A percentile compares a stretch with the other conserved stretches of the same genome.
Conservation (phyloP, 2,113 vertebrate genomes). For the Apodemus speciosus region DNA sequence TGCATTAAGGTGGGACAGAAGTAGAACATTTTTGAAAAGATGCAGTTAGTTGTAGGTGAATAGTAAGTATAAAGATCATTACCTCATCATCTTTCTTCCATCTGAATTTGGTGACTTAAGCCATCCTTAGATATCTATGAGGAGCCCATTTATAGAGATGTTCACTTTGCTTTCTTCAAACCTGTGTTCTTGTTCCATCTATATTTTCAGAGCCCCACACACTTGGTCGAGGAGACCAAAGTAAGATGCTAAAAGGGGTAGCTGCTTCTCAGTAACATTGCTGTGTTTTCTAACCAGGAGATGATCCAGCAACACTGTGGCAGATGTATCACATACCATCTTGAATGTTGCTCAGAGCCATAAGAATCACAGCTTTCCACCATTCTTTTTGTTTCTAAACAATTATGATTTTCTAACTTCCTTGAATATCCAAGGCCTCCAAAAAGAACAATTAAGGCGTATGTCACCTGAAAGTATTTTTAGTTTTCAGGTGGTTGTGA, state of each 20-base stretch:
- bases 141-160: constrained; percentile 23
- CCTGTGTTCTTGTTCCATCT: constrained; percentile 51
- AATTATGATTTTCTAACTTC: constrained; percentile 18
- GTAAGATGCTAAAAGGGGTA: background rate
- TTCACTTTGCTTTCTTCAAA: constrained; percentile 49
- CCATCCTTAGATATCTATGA: background rate
- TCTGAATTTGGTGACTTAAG: constrained; percentile 52
- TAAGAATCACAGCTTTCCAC: background rate
- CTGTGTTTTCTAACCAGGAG: constrained; percentile 2
- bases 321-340: background rate
- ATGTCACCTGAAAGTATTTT: constrained; percentile 40
- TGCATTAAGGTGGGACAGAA: constrained; percentile 8
- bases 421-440: background rate
- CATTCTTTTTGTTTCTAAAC: constrained; percentile 1
- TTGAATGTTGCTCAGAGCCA: background rate
- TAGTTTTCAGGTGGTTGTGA: constrained; percentile 30
- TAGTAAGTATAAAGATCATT: constrained; percentile 58
- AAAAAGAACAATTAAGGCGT: constrained; percentile 32
- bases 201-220: background rate
- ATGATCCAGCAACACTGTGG: constrained; percentile 8
- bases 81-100: constrained; percentile 52
- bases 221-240: background rate
- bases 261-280: constrained; percentile 20
- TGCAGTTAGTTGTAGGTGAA: background rate
- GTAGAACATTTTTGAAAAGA: background rate